Conservation (phyloP, 2,888 invertebrate species). For the Catocala fraxini region DNA sequence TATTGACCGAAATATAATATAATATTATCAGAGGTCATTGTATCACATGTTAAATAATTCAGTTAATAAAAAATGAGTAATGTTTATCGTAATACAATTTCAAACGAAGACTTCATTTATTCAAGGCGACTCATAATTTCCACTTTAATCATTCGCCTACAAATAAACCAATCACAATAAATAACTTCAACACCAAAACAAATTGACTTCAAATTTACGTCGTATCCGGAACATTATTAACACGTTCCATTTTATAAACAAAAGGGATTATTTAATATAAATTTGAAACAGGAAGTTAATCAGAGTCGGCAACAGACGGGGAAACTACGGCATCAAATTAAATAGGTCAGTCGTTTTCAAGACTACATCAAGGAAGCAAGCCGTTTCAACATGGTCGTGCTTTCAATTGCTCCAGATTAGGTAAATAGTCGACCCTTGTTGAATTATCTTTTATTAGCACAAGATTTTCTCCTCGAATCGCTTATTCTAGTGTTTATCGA, state of each 20-base stretch:
- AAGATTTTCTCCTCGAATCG: slow-evolving; percentile 48
- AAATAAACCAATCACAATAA: slow-evolving; percentile 34
- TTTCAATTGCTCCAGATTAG: slow-evolving; percentile 77
- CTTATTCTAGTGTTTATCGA: slow-evolving; percentile 29
- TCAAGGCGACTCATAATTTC: background rate
- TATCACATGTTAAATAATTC: too few species aligned
- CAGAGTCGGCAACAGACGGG: slow-evolving; percentile 73
- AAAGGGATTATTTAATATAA: slow-evolving; percentile 76
- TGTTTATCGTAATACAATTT: too few species aligned
- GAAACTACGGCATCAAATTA: slow-evolving; percentile 70
- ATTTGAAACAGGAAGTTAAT: slow-evolving; percentile 83
- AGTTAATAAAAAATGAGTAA: background rate
- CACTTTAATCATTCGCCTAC: slow-evolving; percentile 12
- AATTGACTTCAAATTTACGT: slow-evolving; percentile 33
- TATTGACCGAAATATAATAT: too few species aligned
- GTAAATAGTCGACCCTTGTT: slow-evolving; percentile 70
- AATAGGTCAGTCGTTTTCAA: slow-evolving; percentile 69
- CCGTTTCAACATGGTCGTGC: slow-evolving; percentile 59
- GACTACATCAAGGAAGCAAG: slow-evolving; percentile 31
- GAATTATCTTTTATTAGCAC: slow-evolving; percentile 66
- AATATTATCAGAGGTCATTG: too few species aligned
- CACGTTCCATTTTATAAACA: slow-evolving; percentile 62
- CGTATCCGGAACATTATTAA: slow-evolving; percentile 47
- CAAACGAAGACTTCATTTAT: background rate
- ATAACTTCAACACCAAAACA: slow-evolving; percentile 35